Conservation (phyloP, 2,113 vertebrate genomes). For the Percina caprodes region DNA sequence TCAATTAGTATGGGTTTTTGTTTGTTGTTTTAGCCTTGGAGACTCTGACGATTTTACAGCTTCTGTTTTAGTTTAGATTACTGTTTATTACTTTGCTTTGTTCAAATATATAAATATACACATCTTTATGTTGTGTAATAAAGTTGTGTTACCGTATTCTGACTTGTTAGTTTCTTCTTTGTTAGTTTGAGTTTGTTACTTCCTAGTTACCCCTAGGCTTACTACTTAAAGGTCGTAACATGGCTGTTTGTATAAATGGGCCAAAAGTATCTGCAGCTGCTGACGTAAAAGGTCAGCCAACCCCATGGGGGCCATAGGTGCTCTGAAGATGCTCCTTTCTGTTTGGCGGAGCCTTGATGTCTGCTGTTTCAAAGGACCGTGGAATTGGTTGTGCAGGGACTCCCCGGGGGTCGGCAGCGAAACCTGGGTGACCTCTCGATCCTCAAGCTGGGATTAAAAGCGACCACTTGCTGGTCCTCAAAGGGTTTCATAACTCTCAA, state of each 20-base stretch:
- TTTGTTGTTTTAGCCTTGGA: too few species aligned
- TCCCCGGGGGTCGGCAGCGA: not conserved
- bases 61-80: too few species aligned
- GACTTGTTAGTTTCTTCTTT: too few species aligned
- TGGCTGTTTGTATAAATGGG: not conserved
- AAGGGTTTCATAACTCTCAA: not conserved
- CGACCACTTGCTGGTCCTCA: not conserved
- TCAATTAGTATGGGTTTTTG: too few species aligned
- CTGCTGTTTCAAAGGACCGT: conserved; percentile 31
- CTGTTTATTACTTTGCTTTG: too few species aligned
- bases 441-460: conserved; percentile 38
- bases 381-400: not conserved
- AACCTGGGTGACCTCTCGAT: conserved; percentile 29
- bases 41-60: too few species aligned
- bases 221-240: too few species aligned
- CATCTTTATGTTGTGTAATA: too few species aligned
- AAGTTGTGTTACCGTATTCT: too few species aligned
- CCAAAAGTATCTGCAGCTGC: not conserved
- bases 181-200: too few species aligned
- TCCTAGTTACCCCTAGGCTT: too few species aligned
- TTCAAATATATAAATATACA: too few species aligned
- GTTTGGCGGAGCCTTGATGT: conserved; percentile 25
- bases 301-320: fast-evolving
- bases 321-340: conserved; percentile 2
- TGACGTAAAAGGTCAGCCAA: conserved; percentile 17